Percentiles rank a stretch among this genome's conserved stretches.
phyloP scores from a whole-genome alignment of 2,113 vertebrate genomes.

The Semnornis frantzii region DNA sequence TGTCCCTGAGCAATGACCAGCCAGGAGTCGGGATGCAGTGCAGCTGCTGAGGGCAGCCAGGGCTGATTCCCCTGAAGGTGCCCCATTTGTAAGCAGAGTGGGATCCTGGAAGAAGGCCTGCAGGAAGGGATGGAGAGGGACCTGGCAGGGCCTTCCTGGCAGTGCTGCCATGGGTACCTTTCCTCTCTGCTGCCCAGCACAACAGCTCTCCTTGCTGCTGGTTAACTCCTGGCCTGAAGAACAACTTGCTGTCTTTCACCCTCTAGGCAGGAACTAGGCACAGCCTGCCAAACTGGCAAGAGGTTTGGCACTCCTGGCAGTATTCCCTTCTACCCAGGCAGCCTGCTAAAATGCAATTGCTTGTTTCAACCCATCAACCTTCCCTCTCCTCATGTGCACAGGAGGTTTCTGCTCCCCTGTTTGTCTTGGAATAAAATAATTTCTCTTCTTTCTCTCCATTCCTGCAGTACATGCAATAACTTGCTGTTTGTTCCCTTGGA shows the following conservation, averaged over 20 bases:
- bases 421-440: conserved; percentile 10
- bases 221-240: not conserved
- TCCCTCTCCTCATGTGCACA: not conserved
- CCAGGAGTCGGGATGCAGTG: fast-evolving
- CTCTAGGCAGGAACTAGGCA: not conserved
- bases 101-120: not conserved
- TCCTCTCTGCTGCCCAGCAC: not conserved
- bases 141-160: not conserved
- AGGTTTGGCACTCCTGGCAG: not conserved
- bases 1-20: fast-evolving
- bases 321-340: not conserved
- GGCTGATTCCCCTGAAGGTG: not conserved
- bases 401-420: not conserved
- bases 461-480: not conserved
- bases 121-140: not conserved
- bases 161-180: fast-evolving
- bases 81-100: fast-evolving
- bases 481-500: conserved; percentile 6
- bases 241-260: not conserved
- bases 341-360: not conserved
- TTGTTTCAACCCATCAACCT: not conserved
- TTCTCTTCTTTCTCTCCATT: not conserved
- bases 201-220: not conserved
- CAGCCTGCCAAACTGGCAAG: not conserved
- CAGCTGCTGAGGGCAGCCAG: not conserved